A percentile compares a stretch with the other conserved stretches of the same genome.
Conservation (phyloP, 2,888 invertebrate genomes). For the Caenorhabditis becei region DNA sequence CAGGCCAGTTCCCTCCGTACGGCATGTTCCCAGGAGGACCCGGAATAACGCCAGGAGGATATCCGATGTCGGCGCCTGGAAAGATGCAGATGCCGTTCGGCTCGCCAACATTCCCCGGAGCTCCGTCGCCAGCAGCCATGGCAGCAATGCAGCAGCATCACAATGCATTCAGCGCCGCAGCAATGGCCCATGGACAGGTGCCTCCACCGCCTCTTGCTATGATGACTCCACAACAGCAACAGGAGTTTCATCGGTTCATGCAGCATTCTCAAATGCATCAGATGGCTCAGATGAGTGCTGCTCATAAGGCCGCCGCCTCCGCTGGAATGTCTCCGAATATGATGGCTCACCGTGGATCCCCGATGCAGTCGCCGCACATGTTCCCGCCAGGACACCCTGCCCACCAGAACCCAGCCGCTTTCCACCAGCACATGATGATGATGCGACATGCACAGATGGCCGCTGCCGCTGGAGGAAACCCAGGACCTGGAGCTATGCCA, state of each 20-base stretch:
- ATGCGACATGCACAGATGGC: conserved; percentile 26
- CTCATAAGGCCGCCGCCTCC: conserved; percentile 5
- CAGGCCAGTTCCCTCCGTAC: conserved; percentile 8
- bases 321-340: conserved; percentile 35
- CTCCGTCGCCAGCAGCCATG: conserved; percentile 37
- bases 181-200: not conserved
- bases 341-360: conserved; percentile 21
- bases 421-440: conserved; percentile 38
- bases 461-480: not conserved
- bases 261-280: conserved; percentile 38
- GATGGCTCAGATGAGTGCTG: conserved; percentile 17
- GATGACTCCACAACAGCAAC: conserved; percentile 47
- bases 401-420: conserved; percentile 18
- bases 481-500: conserved; percentile 5
- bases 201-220: conserved; percentile 32
- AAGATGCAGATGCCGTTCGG: conserved; percentile 51
- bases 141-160: conserved; percentile 34
- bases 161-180: not conserved
- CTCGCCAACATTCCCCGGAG: conserved; percentile 28
- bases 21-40: conserved; percentile 22
- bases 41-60: conserved; percentile 37
- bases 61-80: conserved; percentile 59
- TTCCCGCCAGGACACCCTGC: conserved; percentile 33
- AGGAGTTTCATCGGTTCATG: conserved; percentile 1
- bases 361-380: conserved; percentile 1